Percentiles rank a stretch among this genome's conserved stretches.
Conservation (phyloP, 92 coral and sea anemone species). For the Palythoa grandis region DNA sequence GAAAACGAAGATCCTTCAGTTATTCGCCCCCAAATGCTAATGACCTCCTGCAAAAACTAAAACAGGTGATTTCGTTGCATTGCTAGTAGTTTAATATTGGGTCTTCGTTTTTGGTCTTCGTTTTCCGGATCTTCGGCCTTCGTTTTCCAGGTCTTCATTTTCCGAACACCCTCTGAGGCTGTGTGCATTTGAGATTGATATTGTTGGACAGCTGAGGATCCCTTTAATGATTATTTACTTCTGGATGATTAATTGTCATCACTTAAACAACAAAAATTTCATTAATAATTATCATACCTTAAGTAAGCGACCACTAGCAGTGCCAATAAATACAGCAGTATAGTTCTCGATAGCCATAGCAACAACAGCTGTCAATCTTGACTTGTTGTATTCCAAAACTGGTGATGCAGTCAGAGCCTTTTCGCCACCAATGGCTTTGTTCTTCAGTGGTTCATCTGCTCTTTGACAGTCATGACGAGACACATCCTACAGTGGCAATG, state of each 20-base stretch:
- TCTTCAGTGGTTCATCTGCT: not conserved
- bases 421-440: slow-evolving; percentile 65
- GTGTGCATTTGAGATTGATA: no score
- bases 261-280: not conserved
- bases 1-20: no score
- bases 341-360: slow-evolving; percentile 61
- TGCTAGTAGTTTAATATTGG: no score
- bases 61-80: no score
- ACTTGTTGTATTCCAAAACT: slow-evolving; percentile 52
- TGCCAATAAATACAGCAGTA: slow-evolving; percentile 75
- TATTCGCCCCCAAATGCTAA: no score
- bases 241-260: not conserved
- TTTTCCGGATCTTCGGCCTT: no score
- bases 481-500: not conserved
- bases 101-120: no score
- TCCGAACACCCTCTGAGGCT: no score
- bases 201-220: no score
- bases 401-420: slow-evolving; percentile 44
- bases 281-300: slow-evolving; percentile 55
- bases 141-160: no score
- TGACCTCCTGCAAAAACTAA: no score
- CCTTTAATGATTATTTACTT: not conserved
- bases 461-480: not conserved
- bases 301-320: slow-evolving; percentile 62
- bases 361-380: slow-evolving; percentile 55